Evolutionary conservation across 1,140 invertebrate species (phyloP), one percentile per base, ranked within the genome.

Genomic region (Notospermus geniculatus): DNA sequence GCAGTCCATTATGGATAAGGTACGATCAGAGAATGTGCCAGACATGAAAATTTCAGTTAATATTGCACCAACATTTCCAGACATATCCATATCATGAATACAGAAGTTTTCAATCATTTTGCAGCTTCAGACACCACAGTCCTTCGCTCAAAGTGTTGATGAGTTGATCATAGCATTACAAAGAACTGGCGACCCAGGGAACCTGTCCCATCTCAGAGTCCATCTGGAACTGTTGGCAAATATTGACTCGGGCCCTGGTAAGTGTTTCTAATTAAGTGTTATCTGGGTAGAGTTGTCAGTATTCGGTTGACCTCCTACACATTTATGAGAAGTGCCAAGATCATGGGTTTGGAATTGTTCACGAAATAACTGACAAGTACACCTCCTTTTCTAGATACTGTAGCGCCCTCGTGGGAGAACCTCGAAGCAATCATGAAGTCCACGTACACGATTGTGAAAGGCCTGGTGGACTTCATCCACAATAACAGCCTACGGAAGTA

Each of bases 1-100:
- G 95, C 95, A 99, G 81, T 96, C 93, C 71, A 98, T 98, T 61
- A 97, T 98, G 71, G 86, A 87, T 71, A 84, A 84, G 66, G 80
- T 86, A 65, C 67, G 72, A 39, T 2, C 22, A 28, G 15, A 15
- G 15, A 36, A 36, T 36, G 4, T 36, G 15, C 32, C 15, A 15
- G 4, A 36, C 32, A 36, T 15, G 15, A 15, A 36, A 36, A 36
- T 36, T 36, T 36, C n/a, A n/a, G n/a, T n/a, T n/a, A n/a, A n/a
- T n/a, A n/a, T n/a, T n/a, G n/a, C n/a, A n/a, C n/a, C n/a, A n/a
- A n/a, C n/a, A n/a, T n/a, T n/a, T n/a, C n/a, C n/a, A n/a, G n/a
- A n/a, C n/a, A n/a, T n/a, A n/a, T n/a, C n/a, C n/a, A n/a, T n/a
- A n/a, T n/a, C n/a, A n/a, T n/a, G n/a, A n/a, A n/a, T n/a, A n/a